phyloP scores from a whole-genome alignment of 2,797 vertebrate species.

The Steatocranus sp. region DNA sequence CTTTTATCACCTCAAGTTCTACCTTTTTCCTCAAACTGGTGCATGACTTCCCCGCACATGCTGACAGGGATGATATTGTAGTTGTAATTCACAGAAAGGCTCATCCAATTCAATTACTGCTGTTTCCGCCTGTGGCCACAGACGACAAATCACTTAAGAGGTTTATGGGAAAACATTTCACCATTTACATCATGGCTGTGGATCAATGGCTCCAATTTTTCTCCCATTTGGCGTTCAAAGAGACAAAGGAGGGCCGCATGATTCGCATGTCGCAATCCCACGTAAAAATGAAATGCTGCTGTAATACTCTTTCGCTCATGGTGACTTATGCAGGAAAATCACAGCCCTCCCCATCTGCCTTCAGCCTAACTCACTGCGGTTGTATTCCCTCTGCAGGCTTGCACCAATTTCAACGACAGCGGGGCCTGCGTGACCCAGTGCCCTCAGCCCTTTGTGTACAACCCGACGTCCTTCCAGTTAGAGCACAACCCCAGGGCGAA shows the following conservation, averaged over 20 bases:
- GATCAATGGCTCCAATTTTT: slow-evolving; percentile 66
- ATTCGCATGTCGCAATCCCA: neutral
- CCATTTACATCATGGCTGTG: slow-evolving; percentile 55
- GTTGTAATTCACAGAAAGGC: slow-evolving; percentile 62
- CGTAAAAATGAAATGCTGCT: slow-evolving; percentile 56
- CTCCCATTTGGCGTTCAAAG: slow-evolving; percentile 36
- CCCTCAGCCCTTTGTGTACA: slow-evolving; percentile 96
- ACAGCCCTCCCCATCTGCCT: neutral
- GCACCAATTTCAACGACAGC: slow-evolving; percentile 98
- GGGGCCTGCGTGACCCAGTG: slow-evolving; percentile 95
- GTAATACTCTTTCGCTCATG: slow-evolving; percentile 18
- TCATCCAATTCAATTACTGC: slow-evolving; percentile 68
- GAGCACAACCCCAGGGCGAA: slow-evolving; percentile 95
- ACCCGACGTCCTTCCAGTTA: slow-evolving; percentile 92
- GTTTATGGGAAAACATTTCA: slow-evolving; percentile 70
- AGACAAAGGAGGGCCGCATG: neutral
- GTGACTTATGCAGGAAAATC: slow-evolving; percentile 10
- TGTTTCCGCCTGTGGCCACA: slow-evolving; percentile 29
- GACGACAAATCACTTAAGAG: slow-evolving; percentile 52
- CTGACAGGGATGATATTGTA: slow-evolving; percentile 45
- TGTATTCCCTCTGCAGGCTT: slow-evolving; percentile 46
- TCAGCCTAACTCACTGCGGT: neutral
- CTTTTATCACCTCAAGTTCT: slow-evolving; percentile 44
- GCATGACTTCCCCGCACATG: neutral
- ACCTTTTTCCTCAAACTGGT: neutral